A percentile compares a stretch with the other conserved stretches of the same genome.
Evolutionary conservation across 1,140 invertebrate genomes (phyloP).

Genomic region (Drosophila ohnishii): DNA sequence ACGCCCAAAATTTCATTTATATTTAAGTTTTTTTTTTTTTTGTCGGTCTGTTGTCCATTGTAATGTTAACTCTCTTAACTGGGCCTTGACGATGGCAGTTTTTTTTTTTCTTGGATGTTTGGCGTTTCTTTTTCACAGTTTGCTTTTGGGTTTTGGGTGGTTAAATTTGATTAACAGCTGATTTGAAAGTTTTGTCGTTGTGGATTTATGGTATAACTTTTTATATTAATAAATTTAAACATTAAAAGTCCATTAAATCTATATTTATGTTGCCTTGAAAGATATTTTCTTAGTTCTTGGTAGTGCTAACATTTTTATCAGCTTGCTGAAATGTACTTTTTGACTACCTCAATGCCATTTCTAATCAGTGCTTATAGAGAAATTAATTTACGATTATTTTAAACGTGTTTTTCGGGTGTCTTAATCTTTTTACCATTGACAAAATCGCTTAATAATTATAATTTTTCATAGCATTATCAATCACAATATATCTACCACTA

Average conservation of each 20-base stretch:
- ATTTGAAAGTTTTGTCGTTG: slow-evolving; percentile 62
- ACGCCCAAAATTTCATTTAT: slow-evolving; percentile 33
- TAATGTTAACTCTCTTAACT: slow-evolving; percentile 66
- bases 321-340: slow-evolving; percentile 4
- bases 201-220: not conserved
- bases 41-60: slow-evolving; percentile 36
- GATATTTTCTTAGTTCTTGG: not conserved
- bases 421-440: not conserved
- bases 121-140: slow-evolving; percentile 47
- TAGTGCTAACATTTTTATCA: slow-evolving; percentile 10
- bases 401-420: not conserved
- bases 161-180: slow-evolving; percentile 62
- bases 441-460: slow-evolving; percentile 1
- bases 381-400: slow-evolving; percentile 26
- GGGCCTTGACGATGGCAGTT: slow-evolving; percentile 64
- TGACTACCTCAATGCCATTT: slow-evolving; percentile 35
- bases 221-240: not conserved
- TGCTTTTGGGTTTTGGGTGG: slow-evolving; percentile 36
- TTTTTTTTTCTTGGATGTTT: slow-evolving; percentile 16
- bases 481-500: slow-evolving; percentile 5
- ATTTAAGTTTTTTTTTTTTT: slow-evolving; percentile 24
- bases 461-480: slow-evolving; percentile 2
- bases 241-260: not conserved
- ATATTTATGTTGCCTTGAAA: not conserved
- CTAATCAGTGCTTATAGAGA: slow-evolving; percentile 17